Evolutionary conservation across 2,113 vertebrate genomes (phyloP), one percentile per base, ranked within the genome.

Genomic region (Dendropsophus ebraccatus): DNA sequence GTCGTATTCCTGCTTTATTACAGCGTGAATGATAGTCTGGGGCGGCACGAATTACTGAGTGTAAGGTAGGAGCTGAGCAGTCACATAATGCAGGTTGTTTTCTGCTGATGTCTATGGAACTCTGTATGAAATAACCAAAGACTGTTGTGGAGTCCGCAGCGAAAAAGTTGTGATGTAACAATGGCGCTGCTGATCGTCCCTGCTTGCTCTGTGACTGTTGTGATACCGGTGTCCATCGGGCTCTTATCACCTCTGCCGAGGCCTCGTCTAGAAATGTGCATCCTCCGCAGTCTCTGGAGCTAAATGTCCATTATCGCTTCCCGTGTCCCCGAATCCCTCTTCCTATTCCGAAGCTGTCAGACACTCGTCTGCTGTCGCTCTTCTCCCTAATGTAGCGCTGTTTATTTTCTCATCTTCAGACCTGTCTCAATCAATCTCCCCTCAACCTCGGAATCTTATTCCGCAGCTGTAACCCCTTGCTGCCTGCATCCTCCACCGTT

Each of bases 361-460:
- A 41, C 25, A 23, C 79, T 65, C 9, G 25, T 81, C 25, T 32
- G 23, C 41, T 81, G 56, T 69, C 41, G 16, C 25, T 52, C 30
- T 50, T 50, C 52, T 62, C 45, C 67, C 65, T 70, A 14, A 30
- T 28, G 79, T 23, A 67, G 28, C 60, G 45, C n/a, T 67, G 60
- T 67, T 81, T 81, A 81, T 81, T 81, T 81, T 67, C 79, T 81
- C 47, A 82, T 82, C 80, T 82, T 82, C 62, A 70, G 25, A 69
- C 60, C 79, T 67, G 79, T 81, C 80, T 70, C 80, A 69, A 50
- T 82, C 80, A 82, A 82, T 82, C 80, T 70, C 30, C 16, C 25
- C 65, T 50, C 62, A 82, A 16, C 62, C 8, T 50, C 28, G 4
- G n/a, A 62, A n/a, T 32, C 41, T 17, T 76, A 50, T 74, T 54